phyloP scores from a whole-genome alignment of 2,888 invertebrate species.

The Hemicrepidius hirtus region DNA sequence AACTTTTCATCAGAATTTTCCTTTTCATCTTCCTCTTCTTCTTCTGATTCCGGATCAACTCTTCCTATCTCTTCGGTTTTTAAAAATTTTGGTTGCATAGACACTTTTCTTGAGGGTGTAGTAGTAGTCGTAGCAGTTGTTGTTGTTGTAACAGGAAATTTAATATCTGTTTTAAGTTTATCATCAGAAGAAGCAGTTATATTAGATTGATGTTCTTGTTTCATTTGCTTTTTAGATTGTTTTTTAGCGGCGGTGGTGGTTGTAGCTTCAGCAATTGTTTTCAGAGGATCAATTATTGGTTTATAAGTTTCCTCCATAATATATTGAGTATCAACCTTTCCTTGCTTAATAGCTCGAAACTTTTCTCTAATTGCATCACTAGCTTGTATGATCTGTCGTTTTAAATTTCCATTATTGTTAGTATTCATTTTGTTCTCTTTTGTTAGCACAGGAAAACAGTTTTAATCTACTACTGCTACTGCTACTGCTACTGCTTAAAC shows the following conservation, averaged over 20 bases:
- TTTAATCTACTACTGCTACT: too few relatives aligned
- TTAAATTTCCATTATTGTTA: not conserved
- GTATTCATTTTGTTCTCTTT: not conserved
- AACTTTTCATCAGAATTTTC: not conserved
- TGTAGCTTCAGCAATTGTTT: not conserved
- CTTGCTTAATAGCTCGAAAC: not conserved
- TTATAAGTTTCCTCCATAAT: conserved; percentile 7
- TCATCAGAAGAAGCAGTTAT: too few relatives aligned
- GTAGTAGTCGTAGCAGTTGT: not conserved
- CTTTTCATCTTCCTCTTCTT: not conserved
- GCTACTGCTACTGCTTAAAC: too few relatives aligned
- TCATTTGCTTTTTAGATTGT: not conserved
- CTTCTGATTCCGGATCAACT: not conserved
- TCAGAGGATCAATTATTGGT: conserved; percentile 10
- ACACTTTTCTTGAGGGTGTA: too few relatives aligned
- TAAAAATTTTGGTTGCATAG: not conserved
- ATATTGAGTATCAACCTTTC: not conserved
- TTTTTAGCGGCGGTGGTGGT: not conserved
- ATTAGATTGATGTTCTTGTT: not conserved
- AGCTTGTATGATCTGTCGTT: not conserved
- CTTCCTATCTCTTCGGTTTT: not conserved
- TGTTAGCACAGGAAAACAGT: too few relatives aligned
- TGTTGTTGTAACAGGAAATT: too few relatives aligned
- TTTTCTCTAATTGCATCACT: not conserved
- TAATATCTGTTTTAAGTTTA: too few relatives aligned